Base-by-base conservation (phyloP, 2,113 vertebrate species). In the Scatophagus argus region DNA sequence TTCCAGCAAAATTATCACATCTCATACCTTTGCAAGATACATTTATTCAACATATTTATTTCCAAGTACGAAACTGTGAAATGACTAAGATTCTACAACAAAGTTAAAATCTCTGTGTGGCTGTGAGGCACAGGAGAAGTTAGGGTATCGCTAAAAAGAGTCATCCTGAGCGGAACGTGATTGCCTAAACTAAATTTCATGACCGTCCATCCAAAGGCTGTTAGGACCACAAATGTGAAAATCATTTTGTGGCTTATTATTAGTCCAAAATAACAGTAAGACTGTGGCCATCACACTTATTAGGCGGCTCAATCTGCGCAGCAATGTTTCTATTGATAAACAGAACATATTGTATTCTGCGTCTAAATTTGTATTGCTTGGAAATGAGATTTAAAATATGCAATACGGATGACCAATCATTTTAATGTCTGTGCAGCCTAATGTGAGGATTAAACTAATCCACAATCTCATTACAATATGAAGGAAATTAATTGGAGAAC, bases 401-500 rank as follows among this genome's bases (percentile, higher is more conserved):
- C 82, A 84, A 76, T 73, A 61, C 69, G 27, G 86, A 83, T 87
- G 82, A 66, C 82, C 88, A 86, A 87, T 87, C 51, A 82, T 70
- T 85, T 81, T 67, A 82, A 78, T 80, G 69, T 74, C 70, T 73
- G 58, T 32, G 71, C 31, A 74, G n/a, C 41, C 51, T 84, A 85
- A 84, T 83, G 54, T 60, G 86, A 62, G 67, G 80, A 89, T 91
- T 87, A 87, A 87, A 68, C 77, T 80, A 83, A 83, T 80, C 81
- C 77, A 61, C 47, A 21, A 79, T 77, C 86, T 81, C 73, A 88
- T 87, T 81, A 84, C 74, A 81, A 80, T 51, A 49, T 32, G 65
- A 11, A 81, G 76, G 56, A 62, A 86, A 87, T 77, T 76, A 86
- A 80, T 51, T 66, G 47, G 83, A 56, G 52, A 74, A 82, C 62